Evolutionary conservation across 2,888 invertebrate species (phyloP), one percentile per base, ranked within the genome.

Genomic region (Operophtera brumata): DNA sequence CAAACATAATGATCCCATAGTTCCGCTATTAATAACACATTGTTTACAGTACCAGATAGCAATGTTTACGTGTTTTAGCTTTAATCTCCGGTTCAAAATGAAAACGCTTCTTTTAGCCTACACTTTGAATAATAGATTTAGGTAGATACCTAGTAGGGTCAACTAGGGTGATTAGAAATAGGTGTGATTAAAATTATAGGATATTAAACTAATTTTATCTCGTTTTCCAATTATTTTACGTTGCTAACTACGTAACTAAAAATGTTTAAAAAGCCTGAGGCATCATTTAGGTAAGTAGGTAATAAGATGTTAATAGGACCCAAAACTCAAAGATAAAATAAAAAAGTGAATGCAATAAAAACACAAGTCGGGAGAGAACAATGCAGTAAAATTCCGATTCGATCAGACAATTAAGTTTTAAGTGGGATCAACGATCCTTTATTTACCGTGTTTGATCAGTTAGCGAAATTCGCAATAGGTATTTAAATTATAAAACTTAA

Each of bases 381-480:
- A 70, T 72, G 70, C 75, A 74, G 70, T 80, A 69, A 75, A 75
- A 62, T 74, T 52, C 66, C 65, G 67, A 78, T 78, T 78, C 75
- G 75, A 77, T 78, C 73, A 67, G 78, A 73, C 79, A 80, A 83
- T 84, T 82, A 84, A 78, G 63, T 77, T 75, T 74, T 65, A 79
- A 84, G 81, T 82, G 86, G 85, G 86, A 86, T 84, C 86, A 84
- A 85, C 70, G 85, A 77, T 86, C 85, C 80, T 75, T 70, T 70
- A 72, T 73, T 77, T 73, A 74, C 69, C 52, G 67, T 62, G 69
- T 64, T 66, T 70, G 69, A 65, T 66, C 57, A 42, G 46, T 68
- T 70, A 76, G 78, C 69, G 73, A 66, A 79, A 78, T 84, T 86
- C 70, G 84, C 85, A 73, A 80, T 72, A 67, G 49, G 53, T 57